These are phyloP conservation scores for Drosophila neonasuta DNA, from an alignment of 2,888 invertebrate species.

Conservation along the genomic window DNA sequence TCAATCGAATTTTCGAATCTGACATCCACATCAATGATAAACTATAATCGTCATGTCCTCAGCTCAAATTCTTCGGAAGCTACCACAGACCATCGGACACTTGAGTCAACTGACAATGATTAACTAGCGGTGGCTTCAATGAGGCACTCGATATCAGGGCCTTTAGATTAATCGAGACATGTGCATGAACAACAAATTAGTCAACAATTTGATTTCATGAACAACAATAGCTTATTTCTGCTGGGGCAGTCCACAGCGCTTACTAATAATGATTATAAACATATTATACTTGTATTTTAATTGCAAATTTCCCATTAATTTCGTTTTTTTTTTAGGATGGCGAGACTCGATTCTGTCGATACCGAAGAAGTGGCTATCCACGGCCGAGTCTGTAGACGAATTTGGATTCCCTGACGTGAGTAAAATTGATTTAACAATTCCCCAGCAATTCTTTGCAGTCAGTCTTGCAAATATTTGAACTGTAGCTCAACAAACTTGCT, in stretches of 20 bases:
- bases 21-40: conserved; percentile 14
- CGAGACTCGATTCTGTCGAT: conserved; percentile 87
- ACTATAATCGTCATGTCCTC: conserved; percentile 8
- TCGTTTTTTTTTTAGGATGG: conserved; percentile 85
- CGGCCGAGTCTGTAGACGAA: conserved; percentile 82
- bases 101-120: conserved; percentile 60
- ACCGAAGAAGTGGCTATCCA: conserved; percentile 87
- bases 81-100: conserved; percentile 8
- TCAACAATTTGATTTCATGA: conserved; percentile 43
- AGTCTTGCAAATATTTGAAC: conserved; percentile 59
- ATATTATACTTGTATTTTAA: conserved; percentile 4
- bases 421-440: conserved; percentile 71
- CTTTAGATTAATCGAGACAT: conserved; percentile 22
- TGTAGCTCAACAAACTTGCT: conserved; percentile 55
- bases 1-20: conserved; percentile 4
- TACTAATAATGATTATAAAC: conserved; percentile 1
- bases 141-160: conserved; percentile 20
- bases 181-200: conserved; percentile 39
- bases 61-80: conserved; percentile 22
- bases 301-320: conserved; percentile 7
- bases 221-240: conserved; percentile 18
- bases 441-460: conserved; percentile 43
- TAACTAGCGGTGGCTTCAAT: conserved; percentile 37
- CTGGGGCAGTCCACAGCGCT: too few species aligned
- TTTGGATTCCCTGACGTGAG: conserved; percentile 83